Conservation (phyloP, 2,113 vertebrate species). For the Sakesphorus luctuosus region DNA sequence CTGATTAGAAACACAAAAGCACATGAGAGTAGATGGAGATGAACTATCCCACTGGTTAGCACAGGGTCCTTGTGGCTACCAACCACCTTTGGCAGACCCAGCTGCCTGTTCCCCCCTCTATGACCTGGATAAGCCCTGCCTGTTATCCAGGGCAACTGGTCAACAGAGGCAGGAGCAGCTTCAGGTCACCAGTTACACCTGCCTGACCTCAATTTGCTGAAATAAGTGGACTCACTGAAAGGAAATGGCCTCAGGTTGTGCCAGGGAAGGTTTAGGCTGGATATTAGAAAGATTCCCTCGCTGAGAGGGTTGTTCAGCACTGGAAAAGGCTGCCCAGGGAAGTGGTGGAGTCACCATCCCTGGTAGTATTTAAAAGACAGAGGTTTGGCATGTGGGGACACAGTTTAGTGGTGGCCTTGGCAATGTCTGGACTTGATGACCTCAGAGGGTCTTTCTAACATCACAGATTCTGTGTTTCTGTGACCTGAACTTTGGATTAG, state of each 20-base stretch:
- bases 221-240: fast-evolving
- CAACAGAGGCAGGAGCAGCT: not conserved
- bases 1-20: not conserved
- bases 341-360: not conserved
- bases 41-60: fast-evolving
- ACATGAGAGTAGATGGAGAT: not conserved
- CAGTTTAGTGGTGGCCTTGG: not conserved
- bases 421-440: not conserved
- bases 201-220: fast-evolving
- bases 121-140: not conserved
- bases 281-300: not conserved
- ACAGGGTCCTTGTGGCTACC: not conserved
- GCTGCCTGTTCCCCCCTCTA: too few species aligned
- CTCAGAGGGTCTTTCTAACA: not conserved
- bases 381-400: not conserved
- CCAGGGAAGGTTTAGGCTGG: not conserved
- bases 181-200: not conserved
- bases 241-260: not conserved
- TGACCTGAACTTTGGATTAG: fast-evolving
- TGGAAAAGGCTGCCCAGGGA: not conserved
- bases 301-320: not conserved
- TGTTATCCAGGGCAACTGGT: not conserved
- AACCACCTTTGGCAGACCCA: fast-evolving
- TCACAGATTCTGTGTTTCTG: not conserved
- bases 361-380: not conserved